phyloP scores from a whole-genome alignment of 2,113 vertebrate species.

The Xiphophorus hellerii region DNA sequence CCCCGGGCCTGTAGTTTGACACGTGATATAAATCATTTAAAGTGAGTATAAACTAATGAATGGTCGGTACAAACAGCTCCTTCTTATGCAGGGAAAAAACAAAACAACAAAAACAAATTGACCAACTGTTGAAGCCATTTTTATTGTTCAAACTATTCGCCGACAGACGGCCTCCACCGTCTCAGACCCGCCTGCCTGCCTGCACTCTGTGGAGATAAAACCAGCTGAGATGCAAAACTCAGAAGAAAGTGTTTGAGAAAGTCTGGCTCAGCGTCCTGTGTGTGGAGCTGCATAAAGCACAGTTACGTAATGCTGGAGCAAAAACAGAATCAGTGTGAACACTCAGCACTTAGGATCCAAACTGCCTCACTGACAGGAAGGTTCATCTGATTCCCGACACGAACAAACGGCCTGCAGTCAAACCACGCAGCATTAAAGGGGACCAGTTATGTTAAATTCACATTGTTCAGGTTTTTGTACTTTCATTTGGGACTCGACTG shows the following conservation, averaged over 20 bases:
- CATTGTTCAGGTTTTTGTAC: too few relatives aligned
- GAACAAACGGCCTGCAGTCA: neutral
- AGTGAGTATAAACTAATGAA: neutral
- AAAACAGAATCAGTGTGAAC: conserved; percentile 9
- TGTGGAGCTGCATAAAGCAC: conserved; percentile 10
- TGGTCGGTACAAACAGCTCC: neutral
- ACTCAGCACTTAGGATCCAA: conserved; percentile 11
- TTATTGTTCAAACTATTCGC: too few relatives aligned
- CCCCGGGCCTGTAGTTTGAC: too few relatives aligned
- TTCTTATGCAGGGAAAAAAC: neutral
- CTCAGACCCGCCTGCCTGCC: neutral
- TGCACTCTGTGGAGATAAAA: conserved; percentile 6
- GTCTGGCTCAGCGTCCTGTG: conserved; percentile 20
- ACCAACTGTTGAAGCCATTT: too few relatives aligned
- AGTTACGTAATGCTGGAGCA: conserved; percentile 5
- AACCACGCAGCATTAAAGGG: neutral
- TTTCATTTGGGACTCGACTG: too few relatives aligned
- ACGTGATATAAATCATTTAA: neutral
- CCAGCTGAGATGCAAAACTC: neutral
- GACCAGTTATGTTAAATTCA: too few relatives aligned
- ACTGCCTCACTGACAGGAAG: neutral
- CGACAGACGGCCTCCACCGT: neutral
- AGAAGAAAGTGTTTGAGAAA: conserved; percentile 3
- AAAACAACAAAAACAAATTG: neutral
- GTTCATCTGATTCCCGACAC: conserved; percentile 6